Evolutionary conservation across 2,888 invertebrate genomes (phyloP), one percentile per base, ranked within the genome.

Genomic region (Cancer borealis): DNA sequence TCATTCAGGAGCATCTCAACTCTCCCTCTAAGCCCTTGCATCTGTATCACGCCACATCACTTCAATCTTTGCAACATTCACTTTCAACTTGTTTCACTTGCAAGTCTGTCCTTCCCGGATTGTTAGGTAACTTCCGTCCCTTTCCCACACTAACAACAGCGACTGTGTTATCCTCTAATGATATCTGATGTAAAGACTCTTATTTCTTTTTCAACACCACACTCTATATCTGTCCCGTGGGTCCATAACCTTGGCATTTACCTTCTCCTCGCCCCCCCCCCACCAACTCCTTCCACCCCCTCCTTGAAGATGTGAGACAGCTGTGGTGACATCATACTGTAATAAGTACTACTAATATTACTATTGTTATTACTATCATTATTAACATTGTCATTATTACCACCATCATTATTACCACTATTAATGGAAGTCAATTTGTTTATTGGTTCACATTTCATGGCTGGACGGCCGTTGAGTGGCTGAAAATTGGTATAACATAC

Each of bases 371-470:
- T 84, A 84, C n/a, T 84, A 84, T 17, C 8, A 88, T 17, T 88
- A 88, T 45, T 14, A 88, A 21, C 21, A 39, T 14, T 45, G 49
- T 3, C n/a, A 89, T 73, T 26, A 73, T n/a, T 10, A 73, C 26
- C n/a, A 73, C 26, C 73, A 73, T 73, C 10, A n/a, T 73, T 26
- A 73, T 73, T 73, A 73, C n/a, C 73, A 73, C 73, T 8, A 26
- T 73, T 26, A 73, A 21, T 5, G 73, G 26, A 73, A 8, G 73
- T 8, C 26, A 73, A 73, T 26, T n/a, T 73, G 73, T 73, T 73
- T 73, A 73, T 73, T 26, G 73, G 73, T 73, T 73, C 73, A 73
- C 73, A 73, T 73, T 73, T 73, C 73, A 73, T 73, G 73, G 73
- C n/a, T 73, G 73, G 26, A 73, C 73, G 26, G 73, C 73, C 8